Base-by-base conservation (phyloP, 1,140 invertebrate genomes). In the Nebria ingens region DNA sequence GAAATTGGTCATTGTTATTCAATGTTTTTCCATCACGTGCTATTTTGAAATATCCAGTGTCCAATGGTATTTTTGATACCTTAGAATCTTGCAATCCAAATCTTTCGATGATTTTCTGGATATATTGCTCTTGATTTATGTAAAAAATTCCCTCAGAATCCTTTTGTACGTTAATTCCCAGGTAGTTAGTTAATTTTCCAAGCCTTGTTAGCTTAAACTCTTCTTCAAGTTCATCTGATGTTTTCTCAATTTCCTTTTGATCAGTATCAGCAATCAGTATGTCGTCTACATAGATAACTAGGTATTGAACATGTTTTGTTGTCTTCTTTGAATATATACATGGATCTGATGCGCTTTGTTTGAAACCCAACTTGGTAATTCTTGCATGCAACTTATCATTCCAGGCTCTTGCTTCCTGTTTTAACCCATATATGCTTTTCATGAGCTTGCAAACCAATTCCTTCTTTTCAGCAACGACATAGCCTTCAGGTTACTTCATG, bases 401-500 rank as follows among this genome's bases (percentile, higher is more conserved):
- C 57, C 59, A 61, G 1, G 55, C 56, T 2, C 55, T 34, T 2
- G 58, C 60, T 34, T 53, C 50, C 54, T 62, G 62, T 19, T 63
- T 63, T 23, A 66, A 54, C 2, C 64, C 67, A 61, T 71, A 73
- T 0, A 73, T 25, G 19, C 57, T 58, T 51, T 62, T 62, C 6
- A 58, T 64, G 1, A 72, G 53, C 45, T 52, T 55, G 34, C 63
- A 72, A 21, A 65, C 65, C 19, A 53, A 17, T 29, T 63, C 38
- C 58, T 58, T 17, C 0, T 53, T 55, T 19, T 25, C 52, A 22
- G 9, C 9, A 25, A 50, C 25, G 21, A 52, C 25, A 29, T 29
- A 29, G 13, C 63, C 66, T 42, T 56, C 61, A 49, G 71, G 71
- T 45, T 65, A 59, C 49, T 65, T 57, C 58, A 74, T 67, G 58